A percentile compares a stretch with the other conserved stretches of the same genome.
Conservation (phyloP, 2,113 vertebrate species). For the Semnopithecus entellus region DNA sequence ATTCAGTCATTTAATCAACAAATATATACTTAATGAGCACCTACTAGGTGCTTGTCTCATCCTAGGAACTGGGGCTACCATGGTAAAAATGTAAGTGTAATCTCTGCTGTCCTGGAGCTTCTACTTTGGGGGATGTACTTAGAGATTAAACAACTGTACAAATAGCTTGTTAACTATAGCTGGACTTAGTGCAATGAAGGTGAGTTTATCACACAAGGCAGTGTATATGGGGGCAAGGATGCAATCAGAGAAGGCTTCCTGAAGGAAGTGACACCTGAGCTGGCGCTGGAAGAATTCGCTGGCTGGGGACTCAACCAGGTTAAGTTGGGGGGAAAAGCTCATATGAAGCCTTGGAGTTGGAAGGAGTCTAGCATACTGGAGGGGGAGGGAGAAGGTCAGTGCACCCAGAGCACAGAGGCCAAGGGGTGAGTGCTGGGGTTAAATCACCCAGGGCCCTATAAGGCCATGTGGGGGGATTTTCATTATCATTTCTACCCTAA, state of each 20-base stretch:
- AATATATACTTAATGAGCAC: background rate
- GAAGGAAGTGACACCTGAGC: background rate
- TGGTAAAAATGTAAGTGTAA: background rate
- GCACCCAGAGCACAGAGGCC: background rate
- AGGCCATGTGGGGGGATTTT: background rate
- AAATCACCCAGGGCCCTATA: no score
- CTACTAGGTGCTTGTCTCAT: background rate
- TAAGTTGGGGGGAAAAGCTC: background rate
- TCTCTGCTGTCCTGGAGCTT: background rate
- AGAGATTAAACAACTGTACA: background rate
- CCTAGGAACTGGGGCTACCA: background rate
- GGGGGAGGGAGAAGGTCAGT: no score
- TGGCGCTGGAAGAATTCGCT: background rate
- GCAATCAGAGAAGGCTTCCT: background rate
- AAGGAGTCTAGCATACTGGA: background rate
- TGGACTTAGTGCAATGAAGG: background rate
- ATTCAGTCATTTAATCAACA: background rate
- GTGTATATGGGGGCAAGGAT: background rate
- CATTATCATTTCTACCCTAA: background rate
- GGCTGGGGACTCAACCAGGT: background rate
- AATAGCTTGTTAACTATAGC: background rate
- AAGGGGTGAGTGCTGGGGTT: background rate
- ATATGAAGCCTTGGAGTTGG: background rate
- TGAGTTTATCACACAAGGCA: background rate
- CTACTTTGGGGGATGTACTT: background rate